Evolutionary conservation across 2,113 vertebrate genomes (phyloP).

Genomic region (Strix uralensis): DNA sequence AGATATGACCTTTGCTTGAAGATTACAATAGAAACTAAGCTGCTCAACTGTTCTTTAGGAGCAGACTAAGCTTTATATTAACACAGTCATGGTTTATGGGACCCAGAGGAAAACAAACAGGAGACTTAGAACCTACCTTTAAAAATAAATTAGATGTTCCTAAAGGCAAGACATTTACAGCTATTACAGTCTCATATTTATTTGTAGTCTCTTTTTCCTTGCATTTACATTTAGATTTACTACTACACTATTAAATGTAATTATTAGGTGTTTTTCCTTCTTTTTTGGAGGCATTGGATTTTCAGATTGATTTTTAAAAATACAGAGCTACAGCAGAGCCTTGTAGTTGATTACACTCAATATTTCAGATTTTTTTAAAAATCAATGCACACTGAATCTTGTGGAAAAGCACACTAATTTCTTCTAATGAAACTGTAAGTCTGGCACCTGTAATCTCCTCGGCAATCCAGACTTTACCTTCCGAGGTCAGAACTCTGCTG

Average conservation of each 20-base stretch:
- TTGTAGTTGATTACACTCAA: neutral
- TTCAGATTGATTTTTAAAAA: conserved; percentile 13
- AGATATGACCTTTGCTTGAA: neutral
- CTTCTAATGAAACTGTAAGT: neutral
- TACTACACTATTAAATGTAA: neutral
- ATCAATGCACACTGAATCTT: neutral
- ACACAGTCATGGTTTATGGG: neutral
- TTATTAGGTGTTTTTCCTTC: neutral
- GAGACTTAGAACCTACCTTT: neutral
- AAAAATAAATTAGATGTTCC: conserved; percentile 35
- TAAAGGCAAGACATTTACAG: conserved; percentile 13
- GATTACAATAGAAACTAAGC: neutral
- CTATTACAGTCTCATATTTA: conserved; percentile 18
- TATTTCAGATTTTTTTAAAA: neutral
- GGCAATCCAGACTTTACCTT: neutral
- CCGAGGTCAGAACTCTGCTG: neutral
- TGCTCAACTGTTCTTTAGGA: neutral
- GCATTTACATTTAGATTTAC: conserved; percentile 5
- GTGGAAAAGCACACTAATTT: neutral
- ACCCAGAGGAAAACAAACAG: conserved; percentile 18
- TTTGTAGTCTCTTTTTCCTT: neutral
- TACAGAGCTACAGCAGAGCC: neutral
- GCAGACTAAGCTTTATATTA: conserved; percentile 15
- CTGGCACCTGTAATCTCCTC: neutral
- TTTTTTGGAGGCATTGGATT: neutral